These are phyloP conservation scores for Percopsis transmontana DNA, from an alignment of 2,113 vertebrate species.

Conservation along the genomic window DNA sequence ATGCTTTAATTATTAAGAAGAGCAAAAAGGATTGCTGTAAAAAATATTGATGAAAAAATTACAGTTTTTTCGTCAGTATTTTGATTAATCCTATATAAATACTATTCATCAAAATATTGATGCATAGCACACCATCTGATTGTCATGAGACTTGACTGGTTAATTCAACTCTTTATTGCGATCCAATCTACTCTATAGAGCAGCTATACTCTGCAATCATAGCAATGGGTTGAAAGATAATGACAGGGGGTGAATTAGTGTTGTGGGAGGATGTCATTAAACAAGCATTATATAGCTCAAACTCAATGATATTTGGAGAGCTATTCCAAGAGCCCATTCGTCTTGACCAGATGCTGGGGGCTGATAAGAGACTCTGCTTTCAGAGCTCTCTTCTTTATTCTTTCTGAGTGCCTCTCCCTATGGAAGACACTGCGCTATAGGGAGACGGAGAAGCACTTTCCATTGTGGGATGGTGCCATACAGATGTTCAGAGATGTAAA, in stretches of 20 bases:
- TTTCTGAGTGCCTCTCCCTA: slow-evolving; percentile 52
- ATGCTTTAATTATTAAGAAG: too few relatives aligned
- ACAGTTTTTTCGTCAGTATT: too few relatives aligned
- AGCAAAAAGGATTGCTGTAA: too few relatives aligned
- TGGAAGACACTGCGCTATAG: slow-evolving; percentile 52
- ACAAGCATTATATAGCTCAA: slow-evolving; percentile 65
- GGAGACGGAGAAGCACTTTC: slow-evolving; percentile 48
- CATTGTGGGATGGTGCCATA: slow-evolving; percentile 40
- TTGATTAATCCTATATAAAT: too few relatives aligned
- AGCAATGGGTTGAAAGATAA: slow-evolving; percentile 63
- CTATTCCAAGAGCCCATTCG: slow-evolving; percentile 67
- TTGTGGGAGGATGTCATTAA: slow-evolving; percentile 67
- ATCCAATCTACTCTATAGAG: slow-evolving; percentile 46
- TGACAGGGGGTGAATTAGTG: slow-evolving; percentile 63
- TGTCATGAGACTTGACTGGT: slow-evolving; percentile 3
- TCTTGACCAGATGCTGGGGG: slow-evolving; percentile 73
- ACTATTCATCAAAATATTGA: too few relatives aligned
- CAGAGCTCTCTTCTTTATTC: slow-evolving; percentile 68
- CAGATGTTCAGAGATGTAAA: slow-evolving; percentile 20
- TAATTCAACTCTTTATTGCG: too few relatives aligned
- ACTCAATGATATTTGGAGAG: slow-evolving; percentile 68
- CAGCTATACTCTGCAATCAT: slow-evolving; percentile 65
- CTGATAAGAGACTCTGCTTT: slow-evolving; percentile 68
- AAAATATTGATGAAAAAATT: too few relatives aligned
- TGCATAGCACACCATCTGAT: too few relatives aligned